phyloP scores from a whole-genome alignment of 2,888 invertebrate species.

The Cyrtodaria siliqua region DNA sequence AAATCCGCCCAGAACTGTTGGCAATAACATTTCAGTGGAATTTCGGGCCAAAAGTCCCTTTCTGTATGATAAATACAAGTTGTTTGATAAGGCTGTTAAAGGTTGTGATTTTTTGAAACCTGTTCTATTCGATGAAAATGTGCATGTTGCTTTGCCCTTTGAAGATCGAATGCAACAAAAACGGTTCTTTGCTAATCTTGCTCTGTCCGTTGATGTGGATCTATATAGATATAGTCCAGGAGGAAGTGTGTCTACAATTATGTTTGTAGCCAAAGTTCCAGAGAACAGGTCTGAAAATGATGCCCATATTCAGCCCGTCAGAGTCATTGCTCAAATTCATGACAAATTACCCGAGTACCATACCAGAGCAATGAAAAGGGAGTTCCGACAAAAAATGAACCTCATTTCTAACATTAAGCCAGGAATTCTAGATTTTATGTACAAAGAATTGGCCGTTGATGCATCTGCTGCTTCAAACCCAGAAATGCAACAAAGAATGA shows the following conservation, averaged over 20 bases:
- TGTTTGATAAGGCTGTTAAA: conserved; percentile 16
- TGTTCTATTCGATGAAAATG: conserved; percentile 37
- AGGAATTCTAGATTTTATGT: conserved; percentile 40
- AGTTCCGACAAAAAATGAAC: conserved; percentile 34
- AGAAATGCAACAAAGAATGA: conserved; percentile 28
- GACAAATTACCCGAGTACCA: conserved; percentile 36
- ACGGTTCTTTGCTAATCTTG: conserved; percentile 15
- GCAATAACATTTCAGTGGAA: conserved; percentile 16
- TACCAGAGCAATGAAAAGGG: conserved; percentile 30
- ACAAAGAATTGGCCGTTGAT: conserved; percentile 56
- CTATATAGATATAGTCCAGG: conserved; percentile 29
- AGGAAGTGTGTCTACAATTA: conserved; percentile 8
- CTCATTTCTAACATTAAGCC: conserved; percentile 25
- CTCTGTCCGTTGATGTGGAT: conserved; percentile 22
- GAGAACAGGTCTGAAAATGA: conserved; percentile 7
- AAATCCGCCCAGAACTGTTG: conserved; percentile 23
- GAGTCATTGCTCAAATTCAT: conserved; percentile 8
- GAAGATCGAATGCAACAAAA: conserved; percentile 1
- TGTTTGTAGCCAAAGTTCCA: conserved; percentile 18
- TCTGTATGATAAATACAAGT: conserved; percentile 6
- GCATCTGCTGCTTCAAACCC: conserved; percentile 28
- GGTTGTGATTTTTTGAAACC: conserved; percentile 4
- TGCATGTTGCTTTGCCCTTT: conserved; percentile 22
- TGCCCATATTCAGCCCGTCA: background rate
- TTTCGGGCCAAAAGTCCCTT: conserved; percentile 11